Evolutionary conservation across 2,113 vertebrate genomes (phyloP).

Genomic region (Phylloscopus whistleri): DNA sequence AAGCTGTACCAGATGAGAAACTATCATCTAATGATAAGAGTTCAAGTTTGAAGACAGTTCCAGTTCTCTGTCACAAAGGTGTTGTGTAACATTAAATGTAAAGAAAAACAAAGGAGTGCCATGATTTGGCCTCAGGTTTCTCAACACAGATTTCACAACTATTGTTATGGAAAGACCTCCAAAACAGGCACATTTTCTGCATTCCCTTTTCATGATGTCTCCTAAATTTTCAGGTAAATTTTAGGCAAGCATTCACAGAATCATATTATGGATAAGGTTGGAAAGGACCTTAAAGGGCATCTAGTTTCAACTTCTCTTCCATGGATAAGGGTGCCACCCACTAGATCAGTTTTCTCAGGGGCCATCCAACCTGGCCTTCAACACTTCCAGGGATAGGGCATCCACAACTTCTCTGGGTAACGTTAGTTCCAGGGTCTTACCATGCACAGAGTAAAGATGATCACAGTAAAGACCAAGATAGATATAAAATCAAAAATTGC

Average conservation of each 20-base stretch:
- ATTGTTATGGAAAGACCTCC: not conserved
- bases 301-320: not conserved
- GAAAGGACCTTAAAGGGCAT: not conserved
- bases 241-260: not conserved
- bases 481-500: not conserved
- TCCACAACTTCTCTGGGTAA: not conserved
- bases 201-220: not conserved
- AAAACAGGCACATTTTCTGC: not conserved
- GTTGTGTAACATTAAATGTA: not conserved
- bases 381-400: not conserved
- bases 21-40: not conserved
- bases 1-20: not conserved
- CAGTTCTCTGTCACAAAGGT: not conserved
- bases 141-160: not conserved
- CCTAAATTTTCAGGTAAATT: not conserved
- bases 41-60: not conserved
- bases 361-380: not conserved
- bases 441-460: not conserved
- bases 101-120: not conserved
- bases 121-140: not conserved
- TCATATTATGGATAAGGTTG: no score
- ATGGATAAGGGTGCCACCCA: not conserved
- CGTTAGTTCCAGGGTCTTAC: not conserved
- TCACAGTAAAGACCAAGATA: not conserved
- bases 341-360: not conserved